Evolutionary conservation across 2,113 vertebrate species (phyloP), one percentile per base, ranked within the genome.

Genomic region (Dicerorhinus sumatrensis): DNA sequence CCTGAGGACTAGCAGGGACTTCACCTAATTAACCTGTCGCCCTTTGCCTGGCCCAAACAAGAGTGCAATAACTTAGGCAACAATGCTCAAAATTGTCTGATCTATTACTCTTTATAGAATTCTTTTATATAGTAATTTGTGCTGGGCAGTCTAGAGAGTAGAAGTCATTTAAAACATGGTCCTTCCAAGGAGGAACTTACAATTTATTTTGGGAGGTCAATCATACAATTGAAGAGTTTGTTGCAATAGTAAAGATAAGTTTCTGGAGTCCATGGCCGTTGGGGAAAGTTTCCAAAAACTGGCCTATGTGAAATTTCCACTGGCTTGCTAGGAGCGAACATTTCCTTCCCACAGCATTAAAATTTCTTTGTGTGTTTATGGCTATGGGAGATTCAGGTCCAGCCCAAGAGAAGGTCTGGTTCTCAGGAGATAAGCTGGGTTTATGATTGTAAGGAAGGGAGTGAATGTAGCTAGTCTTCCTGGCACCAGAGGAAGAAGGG

Each of bases 361-460:
- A 84, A 91, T 29, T 21, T 83, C 54, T 76, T 67, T 36, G 48
- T 14, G 21, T 84, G 76, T 86, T 96, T 77, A 84, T 23, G 8
- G n/a, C 9, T 83, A 29, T 51, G 77, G 62, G 42, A 96, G 56
- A 88, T 81, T 84, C 36, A 70, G 36, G 72, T 88, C 73, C 80
- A 94, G 60, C 88, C 89, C 62, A 75, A 54, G 58, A 87, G 86
- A 62, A 91, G 51, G 48, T 48, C 87, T 93, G 89, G 94, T 96
- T 97, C 96, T 94, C 95, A 95, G 91, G 84, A 98, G 97, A 97
- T 96, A 96, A 97, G 82, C 89, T 31, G 33, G 60, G 17, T 67
- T 96, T 89, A 39, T 70, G 81, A 89, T 69, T 81, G 27, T 33
- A 81, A 96, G 96, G 96, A 95, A 98, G 98, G 95, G 86, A 96